Conservation (phyloP, 2,113 vertebrate species). For the Saguinus midas region DNA sequence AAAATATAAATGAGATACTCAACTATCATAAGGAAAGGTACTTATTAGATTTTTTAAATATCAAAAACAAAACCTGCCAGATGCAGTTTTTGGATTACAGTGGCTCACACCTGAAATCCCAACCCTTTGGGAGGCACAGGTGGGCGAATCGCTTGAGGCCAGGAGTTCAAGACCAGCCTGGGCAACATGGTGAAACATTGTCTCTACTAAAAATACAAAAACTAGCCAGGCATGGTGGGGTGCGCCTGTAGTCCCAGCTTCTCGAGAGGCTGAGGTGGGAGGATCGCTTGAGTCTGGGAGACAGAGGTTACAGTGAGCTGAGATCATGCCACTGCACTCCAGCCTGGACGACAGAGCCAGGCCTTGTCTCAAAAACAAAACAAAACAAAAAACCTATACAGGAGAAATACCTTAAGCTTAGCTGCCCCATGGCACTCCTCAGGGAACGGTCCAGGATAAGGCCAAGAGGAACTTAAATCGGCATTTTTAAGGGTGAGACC, state of each 20-base stretch:
- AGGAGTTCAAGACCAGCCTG: too few relatives aligned
- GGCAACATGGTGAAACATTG: too few relatives aligned
- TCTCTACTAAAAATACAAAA: too few relatives aligned
- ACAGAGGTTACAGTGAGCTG: too few relatives aligned
- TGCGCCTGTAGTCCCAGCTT: too few relatives aligned
- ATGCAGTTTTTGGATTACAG: too few relatives aligned
- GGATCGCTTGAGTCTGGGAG: too few relatives aligned
- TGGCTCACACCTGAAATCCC: background rate
- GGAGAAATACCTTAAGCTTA: background rate
- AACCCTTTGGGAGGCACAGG: background rate
- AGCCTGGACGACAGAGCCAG: background rate
- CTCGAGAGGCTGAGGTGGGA: too few relatives aligned
- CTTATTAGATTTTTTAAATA: background rate
- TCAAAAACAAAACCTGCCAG: background rate
- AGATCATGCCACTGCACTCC: too few relatives aligned
- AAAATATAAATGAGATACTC: background rate
- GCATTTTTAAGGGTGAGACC: background rate
- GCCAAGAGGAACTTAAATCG: background rate
- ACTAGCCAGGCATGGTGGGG: too few relatives aligned
- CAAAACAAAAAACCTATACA: background rate
- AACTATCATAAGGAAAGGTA: background rate
- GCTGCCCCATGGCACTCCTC: background rate
- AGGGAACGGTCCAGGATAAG: background rate
- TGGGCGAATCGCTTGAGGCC: too few relatives aligned
- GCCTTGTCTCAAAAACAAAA: background rate